phyloP scores from a whole-genome alignment of 1,140 invertebrate species.

The Zaprionus gabonicus region DNA sequence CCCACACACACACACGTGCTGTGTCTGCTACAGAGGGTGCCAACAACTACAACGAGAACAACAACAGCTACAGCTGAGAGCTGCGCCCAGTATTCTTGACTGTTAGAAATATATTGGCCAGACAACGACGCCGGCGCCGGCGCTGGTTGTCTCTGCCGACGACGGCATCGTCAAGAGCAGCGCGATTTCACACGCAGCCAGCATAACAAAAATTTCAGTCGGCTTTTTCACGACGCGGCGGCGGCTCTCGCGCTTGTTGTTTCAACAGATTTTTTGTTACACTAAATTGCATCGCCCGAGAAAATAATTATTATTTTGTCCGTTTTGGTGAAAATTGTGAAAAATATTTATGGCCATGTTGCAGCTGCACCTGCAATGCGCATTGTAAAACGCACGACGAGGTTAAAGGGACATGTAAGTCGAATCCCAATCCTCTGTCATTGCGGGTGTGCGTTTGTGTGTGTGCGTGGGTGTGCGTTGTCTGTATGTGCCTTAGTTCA shows the following conservation, averaged over 20 bases:
- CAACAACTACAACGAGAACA: neutral
- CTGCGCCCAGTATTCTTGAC: conserved; percentile 63
- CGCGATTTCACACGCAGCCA: conserved; percentile 64
- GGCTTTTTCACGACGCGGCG: conserved; percentile 70
- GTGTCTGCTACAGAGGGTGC: conserved; percentile 16
- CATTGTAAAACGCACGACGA: neutral
- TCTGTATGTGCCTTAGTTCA: conserved; percentile 25
- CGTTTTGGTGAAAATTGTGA: conserved; percentile 20
- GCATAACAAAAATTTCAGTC: conserved; percentile 78
- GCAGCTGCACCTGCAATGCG: neutral
- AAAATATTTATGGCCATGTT: conserved; percentile 16
- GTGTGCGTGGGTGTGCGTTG: conserved; percentile 12
- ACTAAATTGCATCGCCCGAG: conserved; percentile 32
- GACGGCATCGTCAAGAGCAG: conserved; percentile 52
- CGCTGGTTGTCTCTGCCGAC: conserved; percentile 37
- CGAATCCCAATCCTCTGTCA: neutral
- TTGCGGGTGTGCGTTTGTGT: neutral
- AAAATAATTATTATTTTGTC: conserved; percentile 20
- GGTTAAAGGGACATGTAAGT: conserved; percentile 30
- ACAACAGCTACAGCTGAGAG: conserved; percentile 62
- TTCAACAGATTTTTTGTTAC: conserved; percentile 37
- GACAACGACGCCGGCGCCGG: conserved; percentile 59
- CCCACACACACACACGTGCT: neutral
- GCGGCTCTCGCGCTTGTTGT: conserved; percentile 64
- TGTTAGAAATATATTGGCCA: conserved; percentile 58